A percentile compares a stretch with the other conserved stretches of the same genome.
These are phyloP conservation scores for Physeter macrocephalus DNA, from an alignment of 2,113 vertebrate species.

Conservation along the genomic window DNA sequence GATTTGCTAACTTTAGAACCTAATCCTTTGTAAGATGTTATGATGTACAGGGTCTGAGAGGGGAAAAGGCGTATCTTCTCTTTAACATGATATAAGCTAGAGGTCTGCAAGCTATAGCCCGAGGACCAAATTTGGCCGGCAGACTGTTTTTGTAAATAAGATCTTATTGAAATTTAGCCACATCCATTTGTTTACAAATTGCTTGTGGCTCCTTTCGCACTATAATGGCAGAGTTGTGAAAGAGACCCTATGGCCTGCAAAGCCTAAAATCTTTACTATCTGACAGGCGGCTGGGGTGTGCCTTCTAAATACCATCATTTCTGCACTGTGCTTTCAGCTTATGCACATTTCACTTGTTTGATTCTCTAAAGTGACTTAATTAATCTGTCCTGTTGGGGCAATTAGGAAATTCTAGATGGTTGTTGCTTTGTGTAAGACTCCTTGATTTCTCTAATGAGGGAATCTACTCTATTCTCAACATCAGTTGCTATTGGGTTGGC, in stretches of 20 bases:
- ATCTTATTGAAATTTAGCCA: neutral
- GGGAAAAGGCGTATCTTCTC: neutral
- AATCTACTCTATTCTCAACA: neutral
- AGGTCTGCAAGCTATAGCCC: neutral
- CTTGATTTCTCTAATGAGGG: constrained; percentile 41
- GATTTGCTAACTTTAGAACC: neutral
- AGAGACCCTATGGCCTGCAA: neutral
- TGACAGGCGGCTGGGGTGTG: neutral
- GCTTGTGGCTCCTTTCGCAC: too few species aligned
- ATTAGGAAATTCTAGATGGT: neutral
- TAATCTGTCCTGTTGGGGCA: neutral
- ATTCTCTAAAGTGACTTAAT: constrained; percentile 36
- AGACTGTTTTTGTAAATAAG: neutral
- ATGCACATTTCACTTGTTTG: neutral
- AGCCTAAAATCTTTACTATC: neutral
- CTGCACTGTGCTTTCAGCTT: neutral
- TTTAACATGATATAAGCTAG: neutral
- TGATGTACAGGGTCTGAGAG: neutral
- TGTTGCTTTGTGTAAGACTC: neutral
- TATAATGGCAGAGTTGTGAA: neutral
- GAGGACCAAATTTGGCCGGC: neutral
- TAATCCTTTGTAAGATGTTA: neutral
- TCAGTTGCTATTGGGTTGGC: neutral
- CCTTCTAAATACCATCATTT: neutral
- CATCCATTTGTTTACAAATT: neutral